Percentiles rank a stretch among this genome's conserved stretches.
phyloP scores from a whole-genome alignment of 1,140 invertebrate species.

The Philotrypesis tridentata region DNA sequence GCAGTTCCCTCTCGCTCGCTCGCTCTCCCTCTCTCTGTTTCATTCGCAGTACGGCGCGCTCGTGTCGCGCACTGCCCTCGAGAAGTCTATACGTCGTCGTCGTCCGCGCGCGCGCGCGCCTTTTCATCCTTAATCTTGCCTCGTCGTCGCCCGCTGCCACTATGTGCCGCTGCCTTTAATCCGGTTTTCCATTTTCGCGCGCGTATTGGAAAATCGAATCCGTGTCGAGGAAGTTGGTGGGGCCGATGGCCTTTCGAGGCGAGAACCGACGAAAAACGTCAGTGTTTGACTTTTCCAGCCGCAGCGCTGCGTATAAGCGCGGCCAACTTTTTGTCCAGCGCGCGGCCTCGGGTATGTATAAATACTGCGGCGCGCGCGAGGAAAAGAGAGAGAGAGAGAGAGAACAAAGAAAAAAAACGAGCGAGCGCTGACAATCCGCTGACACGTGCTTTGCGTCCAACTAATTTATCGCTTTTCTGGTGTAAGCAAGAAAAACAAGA shows the following conservation, averaged over 20 bases:
- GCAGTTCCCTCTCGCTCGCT: constrained; percentile 19
- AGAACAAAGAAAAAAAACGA: no score
- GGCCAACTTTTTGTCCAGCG: no score
- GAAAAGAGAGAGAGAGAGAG: no score
- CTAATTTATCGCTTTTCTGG: no score
- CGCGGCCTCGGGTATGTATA: no score
- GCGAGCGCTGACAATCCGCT: no score
- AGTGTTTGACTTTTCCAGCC: not conserved
- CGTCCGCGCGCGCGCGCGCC: not conserved
- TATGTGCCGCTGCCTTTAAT: not conserved
- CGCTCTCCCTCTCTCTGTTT: not conserved
- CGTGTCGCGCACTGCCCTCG: not conserved
- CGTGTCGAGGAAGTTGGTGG: not conserved
- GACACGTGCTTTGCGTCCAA: no score
- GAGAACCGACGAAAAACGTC: not conserved
- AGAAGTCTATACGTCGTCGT: not conserved
- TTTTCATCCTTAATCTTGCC: constrained; percentile 30
- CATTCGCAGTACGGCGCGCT: not conserved
- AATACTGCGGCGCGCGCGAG: no score
- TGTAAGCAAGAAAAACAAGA: no score
- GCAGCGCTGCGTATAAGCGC: no score
- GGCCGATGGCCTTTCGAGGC: not conserved
- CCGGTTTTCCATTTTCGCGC: constrained; percentile 16
- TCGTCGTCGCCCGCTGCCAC: not conserved
- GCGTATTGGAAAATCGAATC: constrained; percentile 30